Base-by-base conservation (phyloP, 2,888 invertebrate species). In the Drosophila hamatofila region DNA sequence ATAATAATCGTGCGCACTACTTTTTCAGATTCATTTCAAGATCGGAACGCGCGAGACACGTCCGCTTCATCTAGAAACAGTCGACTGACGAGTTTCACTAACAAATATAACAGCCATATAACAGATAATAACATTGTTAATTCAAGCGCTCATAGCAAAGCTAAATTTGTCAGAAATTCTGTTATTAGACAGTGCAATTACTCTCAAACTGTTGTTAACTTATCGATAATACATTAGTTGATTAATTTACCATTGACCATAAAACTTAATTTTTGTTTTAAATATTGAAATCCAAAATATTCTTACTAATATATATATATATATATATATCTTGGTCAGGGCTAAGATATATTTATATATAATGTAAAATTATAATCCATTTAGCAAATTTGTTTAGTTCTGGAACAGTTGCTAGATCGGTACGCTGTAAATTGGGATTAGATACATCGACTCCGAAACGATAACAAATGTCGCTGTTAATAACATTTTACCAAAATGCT, bases 141-240 rank as follows among this genome's bases (percentile, higher is more conserved):
- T 48, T 57, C 49, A 57, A 35, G 35, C n/a, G 41, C 68, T 56
- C 58, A 42, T 57, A 60, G n/a, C 41, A 25, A 23, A 3, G 3
- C 16, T 30, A 12, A 56, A 66, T 67, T 55, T 90, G 39, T 94
- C 94, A 54, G n/a, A n/a, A 42, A 54, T 59, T 16, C 18, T 64
- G 72, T 72, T 64, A 64, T 12, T 37, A 33, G 49, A 16, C 48
- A 49, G 55, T 8, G 16, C 33, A 49, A 16, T 66, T 16, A 2
- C 30, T 2, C 12, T n/a, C 1, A 54, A 72, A 54, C 54, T 63
- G 41, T 54, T 33, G 14, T n/a, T 16, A 33, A 25, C 8, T 18
- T 46, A 56, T 56, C 55, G 55, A 56, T 56, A 56, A n/a, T 7
- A 18, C 12, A 18, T 42, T 42, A 18, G 9, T 21, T 21, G 5